Conservation (phyloP, 2,113 vertebrate genomes). For the Erinaceus europaeus region DNA sequence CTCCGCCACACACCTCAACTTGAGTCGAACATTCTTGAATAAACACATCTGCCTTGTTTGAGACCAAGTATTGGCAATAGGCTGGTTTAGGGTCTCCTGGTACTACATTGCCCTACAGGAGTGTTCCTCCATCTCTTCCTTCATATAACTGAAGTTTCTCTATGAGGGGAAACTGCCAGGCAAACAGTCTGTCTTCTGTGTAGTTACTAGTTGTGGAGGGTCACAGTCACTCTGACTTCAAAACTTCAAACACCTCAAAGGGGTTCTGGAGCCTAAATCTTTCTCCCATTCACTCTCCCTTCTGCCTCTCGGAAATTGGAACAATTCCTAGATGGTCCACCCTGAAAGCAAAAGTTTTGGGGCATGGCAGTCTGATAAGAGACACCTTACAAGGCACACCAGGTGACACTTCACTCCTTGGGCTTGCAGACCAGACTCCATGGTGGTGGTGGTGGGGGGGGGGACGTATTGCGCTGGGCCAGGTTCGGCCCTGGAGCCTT, state of each 20-base stretch:
- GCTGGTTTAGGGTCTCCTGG: background rate
- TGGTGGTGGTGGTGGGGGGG: too few relatives aligned
- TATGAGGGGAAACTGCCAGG: background rate
- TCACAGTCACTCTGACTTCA: background rate
- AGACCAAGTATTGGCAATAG: background rate
- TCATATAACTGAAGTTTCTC: background rate
- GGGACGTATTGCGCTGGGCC: constrained; percentile 7
- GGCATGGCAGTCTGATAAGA: constrained; percentile 65
- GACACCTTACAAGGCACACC: constrained; percentile 66
- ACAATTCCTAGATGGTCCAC: background rate
- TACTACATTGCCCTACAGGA: background rate
- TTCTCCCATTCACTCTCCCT: too few relatives aligned
- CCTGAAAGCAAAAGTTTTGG: constrained; percentile 30
- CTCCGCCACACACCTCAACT: background rate
- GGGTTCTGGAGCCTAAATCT: background rate
- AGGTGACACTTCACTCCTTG: constrained; percentile 66
- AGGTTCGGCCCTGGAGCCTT: constrained; percentile 74
- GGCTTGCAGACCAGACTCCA: constrained; percentile 67
- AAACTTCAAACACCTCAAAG: background rate
- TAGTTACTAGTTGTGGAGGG: background rate
- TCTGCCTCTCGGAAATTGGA: background rate
- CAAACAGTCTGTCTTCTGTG: background rate
- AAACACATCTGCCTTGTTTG: background rate
- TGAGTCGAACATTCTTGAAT: background rate
- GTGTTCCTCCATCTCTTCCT: background rate